A percentile compares a stretch with the other conserved stretches of the same genome.
phyloP scores from a whole-genome alignment of 2,113 vertebrate genomes.

The Rhinichthys klamathensis region DNA sequence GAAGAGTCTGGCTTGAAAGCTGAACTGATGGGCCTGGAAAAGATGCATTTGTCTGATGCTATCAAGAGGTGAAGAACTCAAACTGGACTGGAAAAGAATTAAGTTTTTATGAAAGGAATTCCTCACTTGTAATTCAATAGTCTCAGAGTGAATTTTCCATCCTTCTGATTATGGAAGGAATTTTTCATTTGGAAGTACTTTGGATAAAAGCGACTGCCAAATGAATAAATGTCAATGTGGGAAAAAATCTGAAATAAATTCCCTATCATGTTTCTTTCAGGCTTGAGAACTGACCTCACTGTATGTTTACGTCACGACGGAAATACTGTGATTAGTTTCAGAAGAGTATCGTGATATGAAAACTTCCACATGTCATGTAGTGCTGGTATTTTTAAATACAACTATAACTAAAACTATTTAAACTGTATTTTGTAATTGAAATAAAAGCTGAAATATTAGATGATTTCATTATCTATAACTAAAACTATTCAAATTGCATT shows the following conservation, averaged over 20 bases:
- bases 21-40: slow-evolving; percentile 3
- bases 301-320: background rate
- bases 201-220: background rate
- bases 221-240: background rate
- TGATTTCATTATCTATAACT: too few species aligned
- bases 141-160: slow-evolving; percentile 18
- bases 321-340: background rate
- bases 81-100: background rate
- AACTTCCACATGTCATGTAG: background rate
- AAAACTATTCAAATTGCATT: too few species aligned
- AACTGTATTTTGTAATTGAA: too few species aligned
- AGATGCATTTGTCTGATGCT: slow-evolving; percentile 13
- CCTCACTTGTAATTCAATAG: slow-evolving; percentile 19
- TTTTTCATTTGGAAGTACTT: slow-evolving; percentile 27
- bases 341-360: background rate
- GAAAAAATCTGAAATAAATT: background rate
- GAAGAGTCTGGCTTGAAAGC: slow-evolving; percentile 7
- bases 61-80: background rate
- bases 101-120: slow-evolving; percentile 29
- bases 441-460: too few species aligned
- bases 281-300: background rate
- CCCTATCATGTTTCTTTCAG: slow-evolving; percentile 6
- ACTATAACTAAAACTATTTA: too few species aligned
- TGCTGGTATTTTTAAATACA: background rate
- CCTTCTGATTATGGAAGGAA: slow-evolving; percentile 4